A percentile compares a stretch with the other conserved stretches of the same genome.
phyloP scores from a whole-genome alignment of 2,113 vertebrate genomes.

The Onychorhynchus coronatus region DNA sequence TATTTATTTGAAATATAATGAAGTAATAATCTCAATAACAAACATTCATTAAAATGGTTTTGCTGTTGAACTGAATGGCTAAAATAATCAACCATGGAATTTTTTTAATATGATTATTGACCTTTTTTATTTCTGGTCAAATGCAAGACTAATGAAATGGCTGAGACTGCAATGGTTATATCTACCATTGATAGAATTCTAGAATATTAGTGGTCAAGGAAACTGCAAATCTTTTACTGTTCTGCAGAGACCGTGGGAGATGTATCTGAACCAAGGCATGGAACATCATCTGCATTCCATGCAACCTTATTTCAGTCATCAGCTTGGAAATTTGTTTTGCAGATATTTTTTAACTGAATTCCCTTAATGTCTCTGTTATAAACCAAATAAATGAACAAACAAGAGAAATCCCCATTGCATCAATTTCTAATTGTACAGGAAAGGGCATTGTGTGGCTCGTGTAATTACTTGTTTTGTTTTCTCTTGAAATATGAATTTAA shows the following conservation, averaged over 20 bases:
- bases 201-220: neutral
- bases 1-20: neutral
- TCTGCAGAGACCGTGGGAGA: neutral
- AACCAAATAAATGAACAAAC: neutral
- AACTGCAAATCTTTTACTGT: neutral
- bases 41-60: neutral
- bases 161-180: neutral
- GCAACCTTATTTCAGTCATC: neutral
- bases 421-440: neutral
- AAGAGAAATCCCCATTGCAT: neutral
- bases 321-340: neutral
- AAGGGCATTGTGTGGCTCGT: neutral
- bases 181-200: neutral
- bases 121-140: neutral
- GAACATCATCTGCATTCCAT: neutral
- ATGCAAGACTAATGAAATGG: neutral
- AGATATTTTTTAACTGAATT: conserved; percentile 9
- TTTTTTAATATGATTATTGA: neutral
- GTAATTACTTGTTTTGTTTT: neutral
- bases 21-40: neutral
- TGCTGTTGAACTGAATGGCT: neutral
- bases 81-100: neutral
- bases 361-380: neutral
- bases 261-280: neutral
- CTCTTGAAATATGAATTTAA: neutral